These are phyloP conservation scores for Anarhynchus alexandrinus DNA, from an alignment of 2,113 vertebrate species.

Conservation along the genomic window DNA sequence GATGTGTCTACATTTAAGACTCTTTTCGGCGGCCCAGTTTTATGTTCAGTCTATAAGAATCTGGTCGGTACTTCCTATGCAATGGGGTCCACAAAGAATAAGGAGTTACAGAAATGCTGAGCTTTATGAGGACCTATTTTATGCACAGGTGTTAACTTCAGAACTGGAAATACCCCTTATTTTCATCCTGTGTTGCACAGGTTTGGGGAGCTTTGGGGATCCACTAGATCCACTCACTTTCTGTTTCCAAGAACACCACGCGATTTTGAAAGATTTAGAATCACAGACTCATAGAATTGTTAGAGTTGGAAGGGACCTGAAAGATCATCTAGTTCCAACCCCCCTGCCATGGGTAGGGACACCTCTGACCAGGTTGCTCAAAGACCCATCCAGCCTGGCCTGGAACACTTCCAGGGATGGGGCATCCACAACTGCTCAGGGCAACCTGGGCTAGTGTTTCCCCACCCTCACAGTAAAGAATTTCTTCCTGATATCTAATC, in stretches of 20 bases:
- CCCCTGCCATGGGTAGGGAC: background rate
- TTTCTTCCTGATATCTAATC: background rate
- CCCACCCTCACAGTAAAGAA: background rate
- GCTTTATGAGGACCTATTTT: background rate
- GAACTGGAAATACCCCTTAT: background rate
- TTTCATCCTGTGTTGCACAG: background rate
- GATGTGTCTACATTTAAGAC: background rate
- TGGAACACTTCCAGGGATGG: background rate
- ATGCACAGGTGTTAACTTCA: background rate
- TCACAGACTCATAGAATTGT: background rate
- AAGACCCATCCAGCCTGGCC: background rate
- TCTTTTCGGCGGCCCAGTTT: background rate
- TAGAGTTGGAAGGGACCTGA: background rate
- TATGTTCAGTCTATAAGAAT: background rate
- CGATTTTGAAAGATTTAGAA: background rate
- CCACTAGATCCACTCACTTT: background rate
- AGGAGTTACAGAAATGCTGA: background rate
- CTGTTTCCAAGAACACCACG: background rate
- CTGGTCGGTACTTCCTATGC: background rate
- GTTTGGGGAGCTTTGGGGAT: background rate
- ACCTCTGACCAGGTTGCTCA: background rate
- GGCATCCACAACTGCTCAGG: background rate
- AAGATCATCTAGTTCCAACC: background rate
- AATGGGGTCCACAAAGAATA: background rate
- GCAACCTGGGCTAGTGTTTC: background rate